A percentile compares a stretch with the other conserved stretches of the same genome.
phyloP scores from a whole-genome alignment of 2,113 vertebrate species.

The Sander vitreus region DNA sequence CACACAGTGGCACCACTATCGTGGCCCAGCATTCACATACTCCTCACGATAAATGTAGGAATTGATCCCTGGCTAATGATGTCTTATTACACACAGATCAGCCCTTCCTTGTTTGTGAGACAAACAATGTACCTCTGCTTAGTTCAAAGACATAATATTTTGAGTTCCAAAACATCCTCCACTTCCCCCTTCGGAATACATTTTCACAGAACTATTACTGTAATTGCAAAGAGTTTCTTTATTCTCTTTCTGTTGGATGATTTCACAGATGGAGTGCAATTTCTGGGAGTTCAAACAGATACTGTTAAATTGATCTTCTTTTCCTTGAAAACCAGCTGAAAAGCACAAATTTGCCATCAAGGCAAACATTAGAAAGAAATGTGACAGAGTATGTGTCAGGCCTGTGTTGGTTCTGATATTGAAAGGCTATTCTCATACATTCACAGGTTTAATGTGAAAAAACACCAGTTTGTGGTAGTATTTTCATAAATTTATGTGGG shows the following conservation, averaged over 20 bases:
- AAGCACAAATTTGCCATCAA: slow-evolving; percentile 11
- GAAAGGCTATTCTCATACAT: not conserved
- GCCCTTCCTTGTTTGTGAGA: not conserved
- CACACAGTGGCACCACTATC: not conserved
- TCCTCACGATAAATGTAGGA: not conserved
- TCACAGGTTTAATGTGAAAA: not conserved
- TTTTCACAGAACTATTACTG: not conserved
- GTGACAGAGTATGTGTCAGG: not conserved
- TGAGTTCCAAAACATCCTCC: not conserved
- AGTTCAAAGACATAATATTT: not conserved
- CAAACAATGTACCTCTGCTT: not conserved
- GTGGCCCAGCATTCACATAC: not conserved
- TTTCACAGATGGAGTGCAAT: slow-evolving; percentile 11
- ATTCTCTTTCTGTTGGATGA: not conserved
- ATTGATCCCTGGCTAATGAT: slow-evolving; percentile 17
- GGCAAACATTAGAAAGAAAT: not conserved
- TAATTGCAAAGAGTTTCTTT: slow-evolving; percentile 12
- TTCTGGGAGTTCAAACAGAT: slow-evolving; percentile 10
- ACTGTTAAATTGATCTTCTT: not conserved
- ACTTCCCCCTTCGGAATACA: too few relatives aligned
- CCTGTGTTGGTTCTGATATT: not conserved
- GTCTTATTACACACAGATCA: slow-evolving; percentile 21
- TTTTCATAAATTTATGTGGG: not conserved
- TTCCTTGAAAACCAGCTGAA: slow-evolving; percentile 1
- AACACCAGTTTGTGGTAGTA: not conserved